Evolutionary conservation across 2,797 vertebrate genomes (phyloP).

Genomic region (Characodon lateralis): DNA sequence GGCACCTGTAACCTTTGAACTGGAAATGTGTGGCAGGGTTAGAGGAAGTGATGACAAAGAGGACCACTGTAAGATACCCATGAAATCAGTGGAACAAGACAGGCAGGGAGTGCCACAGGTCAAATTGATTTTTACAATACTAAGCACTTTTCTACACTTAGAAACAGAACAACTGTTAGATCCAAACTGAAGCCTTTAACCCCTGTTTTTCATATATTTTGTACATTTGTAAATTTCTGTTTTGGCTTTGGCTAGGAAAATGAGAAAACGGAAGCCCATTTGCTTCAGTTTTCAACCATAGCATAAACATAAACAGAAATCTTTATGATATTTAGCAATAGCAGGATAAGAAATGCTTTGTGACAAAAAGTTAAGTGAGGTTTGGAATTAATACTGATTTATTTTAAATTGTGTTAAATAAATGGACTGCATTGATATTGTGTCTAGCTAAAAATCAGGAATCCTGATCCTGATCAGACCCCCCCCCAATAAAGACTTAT

Average conservation of each 20-base stretch:
- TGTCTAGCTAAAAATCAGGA: neutral
- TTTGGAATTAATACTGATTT: neutral
- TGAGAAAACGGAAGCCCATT: neutral
- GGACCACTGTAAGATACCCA: slow-evolving; percentile 24
- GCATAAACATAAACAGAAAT: no score
- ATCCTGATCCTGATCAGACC: neutral
- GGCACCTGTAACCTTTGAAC: slow-evolving; percentile 40
- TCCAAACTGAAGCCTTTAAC: neutral
- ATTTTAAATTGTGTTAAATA: neutral
- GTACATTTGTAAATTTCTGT: neutral
- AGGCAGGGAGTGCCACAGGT: slow-evolving; percentile 32
- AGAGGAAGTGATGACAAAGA: slow-evolving; percentile 47
- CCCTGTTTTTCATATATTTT: neutral
- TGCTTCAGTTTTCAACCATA: no score
- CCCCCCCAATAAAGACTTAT: no score
- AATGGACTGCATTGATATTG: neutral
- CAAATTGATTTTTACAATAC: slow-evolving; percentile 40
- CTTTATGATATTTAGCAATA: neutral
- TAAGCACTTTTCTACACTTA: slow-evolving; percentile 51
- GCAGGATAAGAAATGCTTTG: neutral
- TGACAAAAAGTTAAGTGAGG: neutral
- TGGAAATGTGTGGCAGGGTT: slow-evolving; percentile 39
- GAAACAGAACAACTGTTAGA: neutral
- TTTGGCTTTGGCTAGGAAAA: neutral
- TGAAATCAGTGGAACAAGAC: slow-evolving; percentile 47